These are phyloP conservation scores for Hyperopisus bebe DNA, from an alignment of 2,113 vertebrate species.

Conservation along the genomic window DNA sequence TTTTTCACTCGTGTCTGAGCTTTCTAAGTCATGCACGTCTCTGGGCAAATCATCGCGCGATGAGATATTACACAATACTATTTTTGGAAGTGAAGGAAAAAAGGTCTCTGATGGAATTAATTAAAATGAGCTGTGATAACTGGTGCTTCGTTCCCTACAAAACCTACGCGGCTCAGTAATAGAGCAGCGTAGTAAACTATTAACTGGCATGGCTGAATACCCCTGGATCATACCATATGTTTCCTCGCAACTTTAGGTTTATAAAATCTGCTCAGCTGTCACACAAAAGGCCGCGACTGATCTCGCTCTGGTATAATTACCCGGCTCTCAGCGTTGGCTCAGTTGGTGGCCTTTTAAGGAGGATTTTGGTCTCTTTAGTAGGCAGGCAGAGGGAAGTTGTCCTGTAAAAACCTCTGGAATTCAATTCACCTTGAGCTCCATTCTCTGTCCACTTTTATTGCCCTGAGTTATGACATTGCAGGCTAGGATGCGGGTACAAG, in stretches of 20 bases:
- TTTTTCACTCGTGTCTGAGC: not conserved
- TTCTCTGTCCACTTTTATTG: constrained; percentile 11
- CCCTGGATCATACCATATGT: constrained; percentile 1
- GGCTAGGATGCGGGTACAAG: not conserved
- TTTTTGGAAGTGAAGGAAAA: not conserved
- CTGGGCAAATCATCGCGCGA: not conserved
- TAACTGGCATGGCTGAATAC: not conserved
- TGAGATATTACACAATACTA: constrained; percentile 1
- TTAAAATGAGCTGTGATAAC: not conserved
- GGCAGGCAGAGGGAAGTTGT: not conserved
- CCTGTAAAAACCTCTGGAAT: not conserved
- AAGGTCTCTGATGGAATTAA: not conserved
- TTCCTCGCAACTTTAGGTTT: not conserved
- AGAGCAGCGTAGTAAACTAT: not conserved
- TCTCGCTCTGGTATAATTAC: constrained; percentile 1
- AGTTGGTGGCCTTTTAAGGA: constrained; percentile 2
- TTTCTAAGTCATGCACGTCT: not conserved
- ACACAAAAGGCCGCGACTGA: not conserved
- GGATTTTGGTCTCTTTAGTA: constrained; percentile 6
- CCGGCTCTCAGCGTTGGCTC: not conserved
- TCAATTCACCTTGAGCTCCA: constrained; percentile 17
- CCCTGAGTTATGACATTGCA: not conserved
- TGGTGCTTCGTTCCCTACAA: not conserved
- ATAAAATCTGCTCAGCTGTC: constrained; percentile 11
- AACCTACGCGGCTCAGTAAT: not conserved